Conservation (phyloP, 2,888 invertebrate species). For the Tethea ocularis region DNA sequence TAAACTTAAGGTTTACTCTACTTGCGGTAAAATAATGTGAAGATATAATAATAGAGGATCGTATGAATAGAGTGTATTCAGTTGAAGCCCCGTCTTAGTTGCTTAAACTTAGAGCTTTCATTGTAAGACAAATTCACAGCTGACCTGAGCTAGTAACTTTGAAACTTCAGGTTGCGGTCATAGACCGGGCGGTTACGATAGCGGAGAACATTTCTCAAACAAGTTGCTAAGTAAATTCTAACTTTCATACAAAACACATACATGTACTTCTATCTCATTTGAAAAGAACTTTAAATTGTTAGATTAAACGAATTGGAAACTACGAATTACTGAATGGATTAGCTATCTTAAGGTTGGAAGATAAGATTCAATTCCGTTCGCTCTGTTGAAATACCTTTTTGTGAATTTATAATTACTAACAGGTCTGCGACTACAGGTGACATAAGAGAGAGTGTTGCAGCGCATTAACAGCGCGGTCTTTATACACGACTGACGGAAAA, state of each 20-base stretch:
- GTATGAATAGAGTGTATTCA: conserved; percentile 17
- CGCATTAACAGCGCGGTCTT: too few species aligned
- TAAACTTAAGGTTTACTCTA: background rate
- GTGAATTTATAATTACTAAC: too few species aligned
- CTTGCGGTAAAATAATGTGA: background rate
- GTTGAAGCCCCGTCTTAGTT: conserved; percentile 32
- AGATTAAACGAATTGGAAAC: too few species aligned
- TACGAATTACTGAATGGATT: too few species aligned
- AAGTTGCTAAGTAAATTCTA: background rate
- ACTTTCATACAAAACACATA: background rate
- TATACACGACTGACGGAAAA: too few species aligned
- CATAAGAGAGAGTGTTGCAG: too few species aligned
- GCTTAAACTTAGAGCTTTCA: conserved; percentile 27
- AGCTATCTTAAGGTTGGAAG: too few species aligned
- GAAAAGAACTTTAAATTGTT: background rate
- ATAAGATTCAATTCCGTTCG: too few species aligned
- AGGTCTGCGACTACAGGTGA: too few species aligned
- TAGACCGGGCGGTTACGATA: background rate
- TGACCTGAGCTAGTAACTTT: conserved; percentile 22
- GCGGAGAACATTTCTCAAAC: background rate
- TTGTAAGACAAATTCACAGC: conserved; percentile 39
- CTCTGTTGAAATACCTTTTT: too few species aligned
- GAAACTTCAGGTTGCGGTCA: background rate
- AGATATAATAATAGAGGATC: background rate
- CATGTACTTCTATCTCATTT: background rate